A percentile compares a stretch with the other conserved stretches of the same genome.
Evolutionary conservation across 2,113 vertebrate species (phyloP).

Genomic region (Thinocorus orbignyianus): DNA sequence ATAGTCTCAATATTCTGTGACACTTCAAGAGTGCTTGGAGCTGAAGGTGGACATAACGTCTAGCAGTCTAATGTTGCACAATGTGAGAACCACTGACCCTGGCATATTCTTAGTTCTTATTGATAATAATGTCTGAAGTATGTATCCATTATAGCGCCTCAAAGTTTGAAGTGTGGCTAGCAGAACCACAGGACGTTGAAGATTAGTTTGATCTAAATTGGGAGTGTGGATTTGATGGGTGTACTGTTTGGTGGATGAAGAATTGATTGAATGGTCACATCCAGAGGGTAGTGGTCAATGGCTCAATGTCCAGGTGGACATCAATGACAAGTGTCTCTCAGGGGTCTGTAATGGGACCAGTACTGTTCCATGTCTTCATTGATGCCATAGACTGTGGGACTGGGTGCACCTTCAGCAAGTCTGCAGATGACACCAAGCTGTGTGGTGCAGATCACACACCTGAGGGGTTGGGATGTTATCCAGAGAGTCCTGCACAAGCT

Average conservation of each 20-base stretch:
- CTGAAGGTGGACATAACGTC: neutral
- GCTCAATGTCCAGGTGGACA: neutral
- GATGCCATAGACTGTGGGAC: neutral
- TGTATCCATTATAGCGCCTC: neutral
- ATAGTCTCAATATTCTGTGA: neutral
- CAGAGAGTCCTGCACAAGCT: neutral
- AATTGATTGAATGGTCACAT: neutral
- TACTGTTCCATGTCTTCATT: neutral
- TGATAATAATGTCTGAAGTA: neutral
- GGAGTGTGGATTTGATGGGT: neutral
- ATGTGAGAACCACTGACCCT: neutral
- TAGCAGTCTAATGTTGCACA: neutral
- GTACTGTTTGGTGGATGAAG: neutral
- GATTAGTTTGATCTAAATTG: neutral
- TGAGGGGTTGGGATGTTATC: neutral
- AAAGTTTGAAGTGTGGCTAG: neutral
- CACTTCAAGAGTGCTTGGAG: neutral
- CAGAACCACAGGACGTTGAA: neutral
- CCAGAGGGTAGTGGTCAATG: neutral
- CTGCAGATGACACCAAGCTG: neutral
- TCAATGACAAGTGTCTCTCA: neutral
- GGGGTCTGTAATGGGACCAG: rapidly evolving
- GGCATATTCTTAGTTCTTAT: neutral
- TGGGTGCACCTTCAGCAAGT: neutral
- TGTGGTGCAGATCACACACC: neutral